These are phyloP conservation scores for Epizoanthus scotinus DNA, from an alignment of 92 coral and sea anemone genomes.

Conservation along the genomic window DNA sequence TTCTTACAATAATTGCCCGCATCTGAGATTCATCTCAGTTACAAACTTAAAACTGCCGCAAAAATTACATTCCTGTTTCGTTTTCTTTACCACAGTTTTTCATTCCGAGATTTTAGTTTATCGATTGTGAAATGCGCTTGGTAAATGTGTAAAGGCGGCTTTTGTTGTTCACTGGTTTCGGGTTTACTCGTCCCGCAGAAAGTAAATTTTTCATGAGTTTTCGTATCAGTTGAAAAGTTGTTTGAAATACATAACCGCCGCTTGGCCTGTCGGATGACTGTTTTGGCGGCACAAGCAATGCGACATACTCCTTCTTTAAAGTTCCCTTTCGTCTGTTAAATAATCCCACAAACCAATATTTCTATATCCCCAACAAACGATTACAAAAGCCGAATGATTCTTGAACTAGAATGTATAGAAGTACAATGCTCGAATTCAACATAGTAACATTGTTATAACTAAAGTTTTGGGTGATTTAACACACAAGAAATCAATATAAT, in stretches of 20 bases:
- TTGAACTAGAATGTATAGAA: background rate
- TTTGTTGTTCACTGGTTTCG: slow-evolving; percentile 11
- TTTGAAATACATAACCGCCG: slow-evolving; percentile 37
- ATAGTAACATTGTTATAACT: background rate
- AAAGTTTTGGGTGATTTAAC: background rate
- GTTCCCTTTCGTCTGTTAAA: background rate
- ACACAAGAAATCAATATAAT: background rate
- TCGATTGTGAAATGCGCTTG: background rate
- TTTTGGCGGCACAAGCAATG: slow-evolving; percentile 1
- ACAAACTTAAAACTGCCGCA: background rate
- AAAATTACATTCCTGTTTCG: background rate
- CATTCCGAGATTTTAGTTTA: background rate
- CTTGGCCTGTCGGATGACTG: slow-evolving; percentile 1
- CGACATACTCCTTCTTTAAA: background rate
- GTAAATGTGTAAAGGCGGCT: background rate
- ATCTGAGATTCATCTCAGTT: slow-evolving; percentile 6
- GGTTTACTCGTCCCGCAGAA: slow-evolving; percentile 29
- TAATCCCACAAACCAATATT: background rate
- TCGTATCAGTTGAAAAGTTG: slow-evolving; percentile 22
- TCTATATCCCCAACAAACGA: background rate
- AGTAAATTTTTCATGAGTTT: slow-evolving; percentile 39
- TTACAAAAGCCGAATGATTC: background rate
- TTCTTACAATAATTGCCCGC: background rate
- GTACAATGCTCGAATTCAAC: background rate
- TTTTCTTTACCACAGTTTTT: background rate